These are phyloP conservation scores for Euleptes europaea DNA, from an alignment of 2,113 vertebrate genomes.

Conservation along the genomic window DNA sequence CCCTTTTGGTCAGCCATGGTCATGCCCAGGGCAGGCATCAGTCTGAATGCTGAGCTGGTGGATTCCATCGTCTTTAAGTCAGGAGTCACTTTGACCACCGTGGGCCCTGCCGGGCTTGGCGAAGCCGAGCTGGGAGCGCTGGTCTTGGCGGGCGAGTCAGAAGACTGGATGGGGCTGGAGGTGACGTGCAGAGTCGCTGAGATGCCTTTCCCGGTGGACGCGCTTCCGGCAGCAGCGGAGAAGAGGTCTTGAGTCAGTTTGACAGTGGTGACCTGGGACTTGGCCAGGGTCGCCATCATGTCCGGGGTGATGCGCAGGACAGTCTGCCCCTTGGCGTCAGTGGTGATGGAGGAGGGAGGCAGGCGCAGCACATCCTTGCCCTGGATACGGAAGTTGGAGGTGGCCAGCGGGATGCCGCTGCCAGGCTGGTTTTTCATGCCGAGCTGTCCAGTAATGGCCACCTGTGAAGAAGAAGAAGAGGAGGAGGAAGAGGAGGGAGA, in stretches of 20 bases:
- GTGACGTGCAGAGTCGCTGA: conserved; percentile 92
- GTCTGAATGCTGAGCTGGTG: conserved; percentile 83
- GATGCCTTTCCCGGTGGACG: conserved; percentile 83
- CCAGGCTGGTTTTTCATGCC: conserved; percentile 86
- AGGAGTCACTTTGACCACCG: conserved; percentile 85
- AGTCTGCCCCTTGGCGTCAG: conserved; percentile 93
- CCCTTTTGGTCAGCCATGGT: conserved; percentile 90
- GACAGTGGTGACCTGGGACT: conserved; percentile 93
- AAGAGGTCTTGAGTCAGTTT: conserved; percentile 96
- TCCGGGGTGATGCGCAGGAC: conserved; percentile 96
- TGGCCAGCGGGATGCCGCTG: conserved; percentile 85
- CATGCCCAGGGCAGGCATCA: conserved; percentile 94
- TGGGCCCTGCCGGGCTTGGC: conserved; percentile 73
- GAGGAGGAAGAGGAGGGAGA: too few relatives aligned
- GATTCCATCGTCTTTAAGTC: conserved; percentile 83
- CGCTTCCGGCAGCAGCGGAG: conserved; percentile 70
- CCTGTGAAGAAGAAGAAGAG: too few relatives aligned
- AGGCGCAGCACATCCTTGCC: conserved; percentile 95
- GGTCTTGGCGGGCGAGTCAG: conserved; percentile 76
- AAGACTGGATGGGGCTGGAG: conserved; percentile 77
- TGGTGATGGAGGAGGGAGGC: conserved; percentile 94
- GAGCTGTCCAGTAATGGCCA: conserved; percentile 93
- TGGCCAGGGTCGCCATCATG: conserved; percentile 98
- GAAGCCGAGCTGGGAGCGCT: conserved; percentile 66
- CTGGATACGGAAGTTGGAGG: conserved; percentile 94